phyloP scores from a whole-genome alignment of 2,888 invertebrate species.

The Drosophila paramelanica region DNA sequence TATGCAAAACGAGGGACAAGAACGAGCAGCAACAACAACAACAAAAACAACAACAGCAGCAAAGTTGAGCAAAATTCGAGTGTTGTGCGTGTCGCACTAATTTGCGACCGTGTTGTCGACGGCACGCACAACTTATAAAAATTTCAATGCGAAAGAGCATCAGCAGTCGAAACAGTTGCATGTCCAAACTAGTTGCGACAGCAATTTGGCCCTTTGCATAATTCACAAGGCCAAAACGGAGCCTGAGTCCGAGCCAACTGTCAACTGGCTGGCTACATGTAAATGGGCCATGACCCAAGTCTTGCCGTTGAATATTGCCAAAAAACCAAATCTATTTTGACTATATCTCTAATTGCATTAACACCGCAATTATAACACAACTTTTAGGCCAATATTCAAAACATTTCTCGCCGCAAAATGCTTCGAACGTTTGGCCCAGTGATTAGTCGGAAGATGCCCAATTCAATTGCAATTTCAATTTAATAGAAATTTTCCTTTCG shows the following conservation, averaged over 20 bases:
- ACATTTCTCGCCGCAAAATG: slow-evolving; percentile 11
- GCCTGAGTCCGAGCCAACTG: slow-evolving; percentile 18
- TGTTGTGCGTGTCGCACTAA: slow-evolving; percentile 72
- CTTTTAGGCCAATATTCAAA: slow-evolving; percentile 13
- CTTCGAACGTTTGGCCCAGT: slow-evolving; percentile 3
- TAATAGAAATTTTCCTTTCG: slow-evolving; percentile 24
- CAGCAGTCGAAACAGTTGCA: slow-evolving; percentile 59
- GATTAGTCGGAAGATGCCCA: slow-evolving; percentile 27
- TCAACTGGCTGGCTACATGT: slow-evolving; percentile 18
- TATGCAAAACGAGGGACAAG: slow-evolving; percentile 64
- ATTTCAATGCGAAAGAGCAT: slow-evolving; percentile 47
- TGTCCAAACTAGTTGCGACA: slow-evolving; percentile 66
- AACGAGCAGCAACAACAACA: slow-evolving; percentile 10
- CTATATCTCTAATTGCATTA: slow-evolving; percentile 48
- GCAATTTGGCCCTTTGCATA: slow-evolving; percentile 67
- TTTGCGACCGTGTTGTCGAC: slow-evolving; percentile 53
- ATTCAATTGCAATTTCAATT: slow-evolving; percentile 31
- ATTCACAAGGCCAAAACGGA: slow-evolving; percentile 44
- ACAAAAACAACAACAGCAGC: not conserved
- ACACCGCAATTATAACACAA: slow-evolving; percentile 48
- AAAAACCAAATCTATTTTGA: slow-evolving; percentile 23
- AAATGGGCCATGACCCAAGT: slow-evolving; percentile 12
- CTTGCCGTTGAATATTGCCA: not conserved
- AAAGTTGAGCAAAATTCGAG: slow-evolving; percentile 34
- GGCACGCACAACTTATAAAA: slow-evolving; percentile 74